Percentiles rank a stretch among this genome's conserved stretches.
These are phyloP conservation scores for Diarsia dahlii DNA, from an alignment of 2,888 invertebrate species.

Conservation along the genomic window DNA sequence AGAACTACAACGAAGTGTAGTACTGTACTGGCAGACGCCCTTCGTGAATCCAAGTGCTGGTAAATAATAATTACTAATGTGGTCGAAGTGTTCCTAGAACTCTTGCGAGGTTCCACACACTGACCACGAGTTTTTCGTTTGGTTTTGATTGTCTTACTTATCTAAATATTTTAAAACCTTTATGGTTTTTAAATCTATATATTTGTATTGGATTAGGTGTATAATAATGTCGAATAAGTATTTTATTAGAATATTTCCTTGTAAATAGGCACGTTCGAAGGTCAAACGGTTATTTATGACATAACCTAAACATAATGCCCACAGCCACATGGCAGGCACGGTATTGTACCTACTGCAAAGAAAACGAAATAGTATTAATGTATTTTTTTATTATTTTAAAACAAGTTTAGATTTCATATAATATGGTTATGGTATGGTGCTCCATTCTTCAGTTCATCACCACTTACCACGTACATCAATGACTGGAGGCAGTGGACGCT, in stretches of 20 bases:
- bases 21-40: not conserved
- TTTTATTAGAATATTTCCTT: constrained; percentile 9
- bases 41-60: not conserved
- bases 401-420: not conserved
- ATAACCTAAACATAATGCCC: not conserved
- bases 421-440: not conserved
- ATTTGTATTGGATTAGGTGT: not conserved
- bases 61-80: no score
- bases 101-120: not conserved
- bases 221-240: not conserved
- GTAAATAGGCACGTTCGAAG: not conserved
- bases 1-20: no score
- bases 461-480: not conserved
- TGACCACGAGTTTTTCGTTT: not conserved
- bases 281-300: not conserved
- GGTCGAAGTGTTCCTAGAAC: not conserved
- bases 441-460: constrained; percentile 1
- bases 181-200: no score
- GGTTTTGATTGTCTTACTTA: no score
- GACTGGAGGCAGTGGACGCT: constrained; percentile 10
- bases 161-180: not conserved
- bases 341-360: not conserved
- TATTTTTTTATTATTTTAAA: not conserved
- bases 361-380: not conserved
- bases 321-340: not conserved